phyloP scores from a whole-genome alignment of 2,797 vertebrate species.

The Mastacembelus armatus region DNA sequence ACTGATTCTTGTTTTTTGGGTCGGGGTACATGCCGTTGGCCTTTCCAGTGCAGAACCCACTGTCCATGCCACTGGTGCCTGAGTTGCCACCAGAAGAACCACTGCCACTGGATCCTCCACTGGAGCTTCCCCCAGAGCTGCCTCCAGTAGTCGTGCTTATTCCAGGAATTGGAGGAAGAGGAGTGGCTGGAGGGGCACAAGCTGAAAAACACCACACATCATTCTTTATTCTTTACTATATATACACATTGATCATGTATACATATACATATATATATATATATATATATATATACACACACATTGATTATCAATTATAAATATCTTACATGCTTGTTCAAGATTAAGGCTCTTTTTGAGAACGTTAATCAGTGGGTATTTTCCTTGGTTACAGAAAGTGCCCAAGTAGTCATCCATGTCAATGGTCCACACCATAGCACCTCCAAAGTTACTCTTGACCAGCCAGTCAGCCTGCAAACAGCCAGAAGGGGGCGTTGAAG shows the following conservation, averaged over 20 bases:
- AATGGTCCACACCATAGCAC: constrained; percentile 82
- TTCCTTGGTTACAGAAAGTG: constrained; percentile 80
- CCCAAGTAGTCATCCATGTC: constrained; percentile 83
- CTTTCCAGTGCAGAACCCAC: constrained; percentile 66
- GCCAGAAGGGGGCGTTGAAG: constrained; percentile 11
- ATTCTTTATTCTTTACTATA: no score
- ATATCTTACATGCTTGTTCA: constrained; percentile 57
- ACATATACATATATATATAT: no score
- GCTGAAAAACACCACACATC: constrained; percentile 48
- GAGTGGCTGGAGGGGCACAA: constrained; percentile 67
- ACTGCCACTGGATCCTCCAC: constrained; percentile 33
- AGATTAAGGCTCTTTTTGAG: constrained; percentile 74
- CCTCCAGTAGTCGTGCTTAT: constrained; percentile 29
- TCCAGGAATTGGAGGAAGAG: constrained; percentile 63
- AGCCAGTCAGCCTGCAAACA: constrained; percentile 75
- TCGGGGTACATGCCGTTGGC: constrained; percentile 60
- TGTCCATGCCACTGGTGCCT: constrained; percentile 63
- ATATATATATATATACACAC: no score
- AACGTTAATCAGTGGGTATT: constrained; percentile 75
- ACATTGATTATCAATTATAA: neutral
- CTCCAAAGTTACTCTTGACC: constrained; percentile 77
- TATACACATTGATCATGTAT: no score
- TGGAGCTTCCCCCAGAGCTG: constrained; percentile 15
- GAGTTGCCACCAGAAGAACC: constrained; percentile 43
- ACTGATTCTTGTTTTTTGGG: constrained; percentile 63